These are phyloP conservation scores for Helogale parvula DNA, from an alignment of 2,113 vertebrate genomes.

Conservation along the genomic window DNA sequence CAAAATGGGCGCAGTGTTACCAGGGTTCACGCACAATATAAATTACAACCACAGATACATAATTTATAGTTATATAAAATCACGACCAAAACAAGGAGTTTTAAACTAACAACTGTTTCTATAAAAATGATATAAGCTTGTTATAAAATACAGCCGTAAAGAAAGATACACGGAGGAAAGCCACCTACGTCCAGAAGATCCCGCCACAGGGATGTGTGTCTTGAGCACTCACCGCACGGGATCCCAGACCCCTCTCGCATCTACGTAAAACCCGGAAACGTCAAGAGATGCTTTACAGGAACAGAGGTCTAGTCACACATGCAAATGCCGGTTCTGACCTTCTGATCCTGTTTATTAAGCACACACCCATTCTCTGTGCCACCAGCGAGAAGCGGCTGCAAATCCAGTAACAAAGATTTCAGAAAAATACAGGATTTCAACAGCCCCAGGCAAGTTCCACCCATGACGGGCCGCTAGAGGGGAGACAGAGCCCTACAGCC, in stretches of 20 bases:
- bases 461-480: rapidly evolving
- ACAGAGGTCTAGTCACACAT: rapidly evolving
- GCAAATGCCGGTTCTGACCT: background rate
- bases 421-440: background rate
- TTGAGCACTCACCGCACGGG: rapidly evolving
- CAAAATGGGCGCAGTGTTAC: rapidly evolving
- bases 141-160: background rate
- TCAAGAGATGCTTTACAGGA: background rate
- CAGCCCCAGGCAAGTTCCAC: background rate
- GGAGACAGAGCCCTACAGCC: background rate
- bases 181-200: background rate
- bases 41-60: background rate
- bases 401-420: background rate
- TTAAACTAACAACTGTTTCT: slow-evolving; percentile 2
- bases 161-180: background rate
- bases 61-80: background rate
- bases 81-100: background rate
- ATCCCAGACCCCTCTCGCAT: background rate
- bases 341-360: no score
- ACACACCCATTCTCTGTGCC: background rate
- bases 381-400: background rate
- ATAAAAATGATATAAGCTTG: background rate
- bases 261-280: no score
- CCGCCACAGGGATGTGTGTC: rapidly evolving
- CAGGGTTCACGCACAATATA: background rate